phyloP scores from a whole-genome alignment of 2,797 vertebrate species.

The Percopsis omiscomaycus region DNA sequence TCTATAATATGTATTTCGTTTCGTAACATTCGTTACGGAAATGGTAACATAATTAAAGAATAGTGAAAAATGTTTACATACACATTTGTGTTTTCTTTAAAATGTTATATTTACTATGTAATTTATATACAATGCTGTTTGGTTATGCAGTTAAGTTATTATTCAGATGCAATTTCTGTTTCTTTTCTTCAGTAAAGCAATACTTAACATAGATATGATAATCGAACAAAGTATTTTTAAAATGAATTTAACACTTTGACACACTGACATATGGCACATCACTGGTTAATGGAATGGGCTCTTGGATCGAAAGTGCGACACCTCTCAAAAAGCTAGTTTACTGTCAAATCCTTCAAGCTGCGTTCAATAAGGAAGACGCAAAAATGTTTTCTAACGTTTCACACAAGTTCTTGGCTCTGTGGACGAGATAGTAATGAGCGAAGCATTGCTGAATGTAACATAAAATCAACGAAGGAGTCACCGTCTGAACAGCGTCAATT shows the following conservation, averaged over 20 bases:
- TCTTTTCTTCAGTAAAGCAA: too few species aligned
- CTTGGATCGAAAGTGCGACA: conserved; percentile 52
- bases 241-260: background rate
- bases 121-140: background rate
- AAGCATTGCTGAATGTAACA: conserved; percentile 58
- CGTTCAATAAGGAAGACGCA: conserved; percentile 50
- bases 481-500: conserved; percentile 65
- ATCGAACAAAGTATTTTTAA: background rate
- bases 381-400: conserved; percentile 46
- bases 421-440: background rate
- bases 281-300: too few species aligned
- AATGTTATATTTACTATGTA: background rate
- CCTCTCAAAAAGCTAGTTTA: rapidly evolving
- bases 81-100: background rate
- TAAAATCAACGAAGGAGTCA: conserved; percentile 60
- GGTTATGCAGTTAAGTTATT: too few species aligned
- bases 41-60: background rate
- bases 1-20: background rate
- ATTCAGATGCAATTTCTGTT: too few species aligned
- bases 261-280: too few species aligned
- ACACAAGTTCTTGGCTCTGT: background rate
- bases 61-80: background rate
- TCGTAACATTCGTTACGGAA: conserved; percentile 31
- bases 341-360: background rate
- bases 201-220: too few species aligned